Evolutionary conservation across 2,797 vertebrate species (phyloP), one percentile per base, ranked within the genome.

Genomic region (Gila robusta): DNA sequence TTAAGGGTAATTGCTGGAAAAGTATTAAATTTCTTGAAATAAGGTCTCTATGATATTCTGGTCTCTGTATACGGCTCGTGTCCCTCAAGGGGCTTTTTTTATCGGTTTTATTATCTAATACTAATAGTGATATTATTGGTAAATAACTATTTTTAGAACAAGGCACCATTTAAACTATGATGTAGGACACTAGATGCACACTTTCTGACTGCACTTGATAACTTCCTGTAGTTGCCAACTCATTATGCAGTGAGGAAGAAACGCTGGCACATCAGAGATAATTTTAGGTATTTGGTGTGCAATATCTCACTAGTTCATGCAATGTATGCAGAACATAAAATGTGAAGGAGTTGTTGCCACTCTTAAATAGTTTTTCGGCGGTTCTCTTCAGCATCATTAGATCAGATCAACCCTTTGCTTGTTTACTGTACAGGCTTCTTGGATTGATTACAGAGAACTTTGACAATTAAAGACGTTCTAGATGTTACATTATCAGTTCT

Each of bases 181-280:
- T 71, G 49, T 39, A 10, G 56, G 64, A 49, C 19, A 23, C 64
- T 69, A 35, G 41, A 44, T 44, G 44, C 44, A 44, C 44, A 56
- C 3, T 28, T 41, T 32, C 71, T 59, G n/a, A 56, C 32, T 56
- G 79, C 4, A 54, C 41, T 70, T 49, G 35, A 82, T 62, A 23
- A 73, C 69, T 82, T 82, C 69, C 69, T 82, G 35, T 28, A 41
- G 52, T 12, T 39, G 37, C 52, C 67, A 44, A 37, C 32, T 73
- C 37, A 73, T 44, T 82, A 44, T 73, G 37, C 37, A 82, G 37
- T 59, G 54, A 44, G 52, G 69, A 82, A 73, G 67, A 82, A 73
- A 73, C 17, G 11, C 52, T 69, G 69, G 69, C 81, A 72, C 3
- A 16, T 44, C 69, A 47, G 37, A 62, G 35, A 83, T 74, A 35